Evolutionary conservation across 2,888 invertebrate species (phyloP).

Genomic region (Luperina nickerlii): DNA sequence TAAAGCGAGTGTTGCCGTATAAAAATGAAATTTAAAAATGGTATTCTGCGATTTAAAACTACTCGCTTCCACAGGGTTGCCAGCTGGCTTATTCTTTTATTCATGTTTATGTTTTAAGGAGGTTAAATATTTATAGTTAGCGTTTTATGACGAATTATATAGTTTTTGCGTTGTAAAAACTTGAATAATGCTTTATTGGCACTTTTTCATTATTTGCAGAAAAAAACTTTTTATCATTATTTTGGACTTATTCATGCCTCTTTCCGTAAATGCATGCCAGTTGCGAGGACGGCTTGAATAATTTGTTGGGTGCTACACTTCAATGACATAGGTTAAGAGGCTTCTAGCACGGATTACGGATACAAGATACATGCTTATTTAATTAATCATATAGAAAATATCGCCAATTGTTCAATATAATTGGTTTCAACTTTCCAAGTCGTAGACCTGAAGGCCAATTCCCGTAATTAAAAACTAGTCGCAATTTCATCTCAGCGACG

Average conservation of each 20-base stretch:
- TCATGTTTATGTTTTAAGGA: slow-evolving; percentile 53
- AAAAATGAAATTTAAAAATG: slow-evolving; percentile 69
- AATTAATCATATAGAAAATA: not conserved
- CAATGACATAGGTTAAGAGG: not conserved
- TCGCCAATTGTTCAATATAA: not conserved
- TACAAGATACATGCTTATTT: not conserved
- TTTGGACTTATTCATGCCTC: not conserved
- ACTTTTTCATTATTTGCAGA: not conserved
- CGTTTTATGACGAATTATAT: slow-evolving; percentile 47
- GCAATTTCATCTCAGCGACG: too few relatives aligned
- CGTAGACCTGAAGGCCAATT: not conserved
- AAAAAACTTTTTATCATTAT: not conserved
- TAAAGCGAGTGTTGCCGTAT: slow-evolving; percentile 70
- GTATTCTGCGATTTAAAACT: slow-evolving; percentile 68
- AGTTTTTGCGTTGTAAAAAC: slow-evolving; percentile 23
- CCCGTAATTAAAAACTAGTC: too few relatives aligned
- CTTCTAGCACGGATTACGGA: not conserved
- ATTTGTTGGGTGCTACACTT: not conserved
- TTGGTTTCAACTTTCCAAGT: not conserved
- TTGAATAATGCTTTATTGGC: not conserved
- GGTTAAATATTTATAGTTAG: slow-evolving; percentile 57
- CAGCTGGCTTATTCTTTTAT: slow-evolving; percentile 63
- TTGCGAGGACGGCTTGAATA: not conserved
- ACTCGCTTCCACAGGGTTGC: slow-evolving; percentile 63
- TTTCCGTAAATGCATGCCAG: not conserved